Base-by-base conservation (phyloP, 2,888 invertebrate species). In the Cryptophagus acutangulus region DNA sequence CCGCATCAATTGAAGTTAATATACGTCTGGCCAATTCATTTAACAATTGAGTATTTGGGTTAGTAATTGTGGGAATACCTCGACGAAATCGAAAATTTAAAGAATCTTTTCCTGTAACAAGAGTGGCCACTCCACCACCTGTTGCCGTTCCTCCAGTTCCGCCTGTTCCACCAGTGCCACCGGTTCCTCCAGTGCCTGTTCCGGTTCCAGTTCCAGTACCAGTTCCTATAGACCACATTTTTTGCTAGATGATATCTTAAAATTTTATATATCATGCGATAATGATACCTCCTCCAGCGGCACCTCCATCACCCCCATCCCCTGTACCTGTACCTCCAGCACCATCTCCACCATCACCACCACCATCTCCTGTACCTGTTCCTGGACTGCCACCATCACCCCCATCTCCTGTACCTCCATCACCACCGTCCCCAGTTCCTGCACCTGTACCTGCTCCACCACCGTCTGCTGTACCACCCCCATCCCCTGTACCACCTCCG, bases 1-100 rank as follows among this genome's bases (percentile, higher is more conserved):
- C 71, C 51, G 76, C 67, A 54, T 80, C 79, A 20, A 79, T 75
- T 2, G 78, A 76, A 16, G 69, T 64, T 17, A 79, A 48, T 2
- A 78, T 71, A 36, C 73, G 67, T 49, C 73, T 71, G 1, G 79
- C 71, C 29, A 79, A 57, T 50, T 78, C 76, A 52, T 79, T 78
- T 35, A 77, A 49, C 29, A 69, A 67, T 36, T 65, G 58, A 50
- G 64, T 69, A 17, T 68, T 61, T 16, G 64, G 56, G 50, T 68
- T 68, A 8, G 57, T 53, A 3, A 48, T 45, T 2, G 43, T 46
- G n/a, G 65, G 51, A 55, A 24, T 63, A 38, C 38, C 71, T 64
- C 29, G 73, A 66, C 52, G 69, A 69, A 42, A 69, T 62, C 33
- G 45, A 33, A 56, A 55, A 15, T 58, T 65, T 59, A 54, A 46